Conservation (phyloP, 2,888 invertebrate genomes). For the Erynnis tages region DNA sequence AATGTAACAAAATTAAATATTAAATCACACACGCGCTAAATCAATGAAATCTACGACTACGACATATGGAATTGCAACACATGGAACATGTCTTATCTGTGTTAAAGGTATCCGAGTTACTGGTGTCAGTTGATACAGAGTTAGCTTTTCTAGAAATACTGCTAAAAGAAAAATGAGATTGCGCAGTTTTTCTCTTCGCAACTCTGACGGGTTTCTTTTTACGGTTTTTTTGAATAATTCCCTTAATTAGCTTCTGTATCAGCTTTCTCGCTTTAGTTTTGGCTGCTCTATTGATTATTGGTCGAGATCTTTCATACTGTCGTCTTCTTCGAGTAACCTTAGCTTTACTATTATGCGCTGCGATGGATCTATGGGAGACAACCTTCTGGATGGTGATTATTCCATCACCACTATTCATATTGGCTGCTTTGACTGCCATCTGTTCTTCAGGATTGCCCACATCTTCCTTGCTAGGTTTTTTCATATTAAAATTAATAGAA, state of each 20-base stretch:
- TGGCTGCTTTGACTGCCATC: neutral
- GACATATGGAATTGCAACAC: neutral
- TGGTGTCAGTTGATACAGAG: neutral
- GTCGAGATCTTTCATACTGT: slow-evolving; percentile 2
- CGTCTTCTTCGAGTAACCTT: neutral
- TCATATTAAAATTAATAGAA: neutral
- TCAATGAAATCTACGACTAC: neutral
- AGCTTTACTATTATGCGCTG: neutral
- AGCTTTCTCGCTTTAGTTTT: neutral
- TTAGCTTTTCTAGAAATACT: neutral
- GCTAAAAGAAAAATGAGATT: neutral
- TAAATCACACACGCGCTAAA: too few relatives aligned
- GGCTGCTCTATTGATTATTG: neutral
- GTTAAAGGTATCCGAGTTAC: neutral
- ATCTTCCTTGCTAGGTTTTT: neutral
- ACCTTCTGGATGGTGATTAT: neutral
- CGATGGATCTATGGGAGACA: neutral
- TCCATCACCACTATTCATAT: slow-evolving; percentile 4
- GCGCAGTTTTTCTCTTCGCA: neutral
- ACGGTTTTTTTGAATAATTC: neutral
- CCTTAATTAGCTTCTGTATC: slow-evolving; percentile 1
- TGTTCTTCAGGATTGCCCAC: neutral
- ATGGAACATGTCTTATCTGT: neutral
- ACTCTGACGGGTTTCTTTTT: neutral
- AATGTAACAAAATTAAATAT: too few relatives aligned